Conservation (phyloP, 2,888 invertebrate genomes). For the Drosophila vallismaia region DNA sequence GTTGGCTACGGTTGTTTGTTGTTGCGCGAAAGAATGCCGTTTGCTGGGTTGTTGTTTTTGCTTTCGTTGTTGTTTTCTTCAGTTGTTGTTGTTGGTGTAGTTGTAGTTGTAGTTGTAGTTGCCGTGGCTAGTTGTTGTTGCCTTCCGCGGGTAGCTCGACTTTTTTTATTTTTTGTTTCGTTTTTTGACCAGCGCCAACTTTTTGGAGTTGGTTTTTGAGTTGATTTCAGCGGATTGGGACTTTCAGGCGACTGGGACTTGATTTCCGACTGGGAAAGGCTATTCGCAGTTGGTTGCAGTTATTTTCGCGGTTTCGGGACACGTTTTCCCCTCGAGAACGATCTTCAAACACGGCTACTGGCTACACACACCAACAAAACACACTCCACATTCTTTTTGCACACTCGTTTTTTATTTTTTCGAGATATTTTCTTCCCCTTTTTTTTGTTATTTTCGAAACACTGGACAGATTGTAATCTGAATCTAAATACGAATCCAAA, state of each 20-base stretch:
- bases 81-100: constrained; percentile 67
- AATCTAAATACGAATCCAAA: constrained; percentile 42
- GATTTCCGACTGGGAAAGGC: constrained; percentile 19
- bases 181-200: constrained; percentile 72
- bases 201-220: constrained; percentile 61
- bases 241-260: constrained; percentile 16
- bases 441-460: constrained; percentile 8
- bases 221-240: constrained; percentile 19
- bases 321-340: constrained; percentile 31
- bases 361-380: constrained; percentile 46
- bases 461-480: constrained; percentile 60
- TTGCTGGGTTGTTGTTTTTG: constrained; percentile 78
- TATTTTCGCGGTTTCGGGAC: constrained; percentile 30
- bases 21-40: constrained; percentile 83
- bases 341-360: constrained; percentile 9
- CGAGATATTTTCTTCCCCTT: not conserved
- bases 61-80: constrained; percentile 43
- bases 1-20: constrained; percentile 75
- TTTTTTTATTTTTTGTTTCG: constrained; percentile 39
- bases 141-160: constrained; percentile 40
- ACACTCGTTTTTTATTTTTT: constrained; percentile 8
- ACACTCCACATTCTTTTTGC: constrained; percentile 35
- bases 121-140: constrained; percentile 65
- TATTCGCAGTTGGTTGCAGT: constrained; percentile 28
- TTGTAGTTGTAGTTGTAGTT: constrained; percentile 70